Evolutionary conservation across 2,888 invertebrate species (phyloP), one percentile per base, ranked within the genome.

Genomic region (Thereva unica): DNA sequence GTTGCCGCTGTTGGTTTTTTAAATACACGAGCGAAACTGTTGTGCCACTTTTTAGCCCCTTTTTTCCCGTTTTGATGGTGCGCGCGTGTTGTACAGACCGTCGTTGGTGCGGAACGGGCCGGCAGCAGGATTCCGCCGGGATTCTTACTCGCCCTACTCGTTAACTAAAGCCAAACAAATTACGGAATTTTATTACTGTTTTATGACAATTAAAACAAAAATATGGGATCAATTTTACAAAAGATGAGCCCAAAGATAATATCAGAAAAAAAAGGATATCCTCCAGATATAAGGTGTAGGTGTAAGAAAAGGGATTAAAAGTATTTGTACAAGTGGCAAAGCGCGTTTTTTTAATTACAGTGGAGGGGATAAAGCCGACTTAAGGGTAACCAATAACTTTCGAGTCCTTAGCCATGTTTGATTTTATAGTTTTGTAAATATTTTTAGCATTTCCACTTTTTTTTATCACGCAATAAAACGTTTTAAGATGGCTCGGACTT

Each of bases 181-280:
- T 67, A 67, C 67, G 40, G 64, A 67, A 67, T 67, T 67, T 67
- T 67, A 67, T 67, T 67, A 56, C 67, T 54, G 54, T 67, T 67
- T 67, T 67, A 67, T 67, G 67, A 67, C 67, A 67, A 67, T 67
- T 67, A 67, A 67, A 67, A 64, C 47, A 55, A 47, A 67, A 67
- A 67, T 67, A 67, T 67, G 67, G 56, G 67, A 67, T 67, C 67
- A 67, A 67, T 67, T 67, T 50, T 55, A 50, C 12, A 37, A 64
- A 54, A 54, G 64, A 55, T 54, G 64, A 45, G 40, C 54, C 64
- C 38, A n/a, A 45, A 64, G 47, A 64, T 40, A 64, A 40, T 37
- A 64, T 55, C 45, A 6, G 10, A 54, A 55, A n/a, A 44, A 67
- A 52, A 67, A 42, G 23, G 23, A 23, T 23, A 23, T 23, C 23